phyloP scores from a whole-genome alignment of 2,113 vertebrate genomes.

The Odontophorus gujanensis region DNA sequence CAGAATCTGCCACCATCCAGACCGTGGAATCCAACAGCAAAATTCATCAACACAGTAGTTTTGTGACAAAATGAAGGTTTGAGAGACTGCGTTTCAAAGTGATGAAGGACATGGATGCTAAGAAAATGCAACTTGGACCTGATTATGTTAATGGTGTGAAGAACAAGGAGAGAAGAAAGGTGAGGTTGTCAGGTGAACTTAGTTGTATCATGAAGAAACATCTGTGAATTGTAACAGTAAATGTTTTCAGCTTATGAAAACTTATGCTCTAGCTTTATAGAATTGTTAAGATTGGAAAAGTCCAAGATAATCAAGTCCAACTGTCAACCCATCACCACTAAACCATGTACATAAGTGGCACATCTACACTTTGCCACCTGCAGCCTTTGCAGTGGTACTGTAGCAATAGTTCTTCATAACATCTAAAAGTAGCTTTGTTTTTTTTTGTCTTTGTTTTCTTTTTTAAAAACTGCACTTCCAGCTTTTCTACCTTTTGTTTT shows the following conservation, averaged over 20 bases:
- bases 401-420: neutral
- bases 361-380: neutral
- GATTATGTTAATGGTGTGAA: slow-evolving; percentile 21
- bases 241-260: neutral
- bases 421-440: neutral
- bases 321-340: neutral
- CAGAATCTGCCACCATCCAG: neutral
- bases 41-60: neutral
- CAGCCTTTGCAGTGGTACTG: neutral
- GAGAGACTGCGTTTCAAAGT: slow-evolving; percentile 8
- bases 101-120: neutral
- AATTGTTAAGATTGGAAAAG: neutral
- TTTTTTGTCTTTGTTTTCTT: no score
- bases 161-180: slow-evolving; percentile 45
- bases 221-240: neutral
- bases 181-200: neutral
- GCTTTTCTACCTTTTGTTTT: slow-evolving; percentile 33
- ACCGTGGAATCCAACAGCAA: neutral
- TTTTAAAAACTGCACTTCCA: slow-evolving; percentile 4
- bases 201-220: neutral
- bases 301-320: neutral
- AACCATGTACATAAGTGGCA: neutral
- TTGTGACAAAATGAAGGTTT: neutral
- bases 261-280: neutral
- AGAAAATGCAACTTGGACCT: slow-evolving; percentile 28